These are phyloP conservation scores for Erebia ligea DNA, from an alignment of 2,888 invertebrate genomes.

Conservation along the genomic window DNA sequence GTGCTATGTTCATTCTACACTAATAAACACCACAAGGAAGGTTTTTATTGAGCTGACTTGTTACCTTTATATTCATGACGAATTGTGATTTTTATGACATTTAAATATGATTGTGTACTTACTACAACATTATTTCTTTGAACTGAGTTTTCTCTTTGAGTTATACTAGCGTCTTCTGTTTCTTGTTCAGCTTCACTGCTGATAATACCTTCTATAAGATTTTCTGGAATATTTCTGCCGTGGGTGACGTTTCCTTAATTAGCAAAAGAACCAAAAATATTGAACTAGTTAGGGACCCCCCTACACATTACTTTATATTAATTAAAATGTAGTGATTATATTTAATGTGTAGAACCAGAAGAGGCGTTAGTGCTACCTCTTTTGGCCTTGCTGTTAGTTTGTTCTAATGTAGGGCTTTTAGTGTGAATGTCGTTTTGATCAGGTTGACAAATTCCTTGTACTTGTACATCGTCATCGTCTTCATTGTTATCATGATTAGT, in stretches of 20 bases:
- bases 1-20: constrained; percentile 77
- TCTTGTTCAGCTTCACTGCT: constrained; percentile 76
- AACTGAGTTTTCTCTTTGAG: constrained; percentile 65
- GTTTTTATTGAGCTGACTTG: constrained; percentile 66
- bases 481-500: constrained; percentile 67
- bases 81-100: constrained; percentile 59
- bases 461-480: constrained; percentile 82
- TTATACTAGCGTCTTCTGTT: constrained; percentile 77
- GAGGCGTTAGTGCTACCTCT: constrained; percentile 68
- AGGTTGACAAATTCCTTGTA: constrained; percentile 73
- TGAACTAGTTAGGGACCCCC: constrained; percentile 80
- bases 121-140: constrained; percentile 73
- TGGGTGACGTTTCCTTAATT: constrained; percentile 78
- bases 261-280: constrained; percentile 81
- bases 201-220: constrained; percentile 77
- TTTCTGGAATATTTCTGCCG: constrained; percentile 75
- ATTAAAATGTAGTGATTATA: constrained; percentile 55
- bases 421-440: constrained; percentile 71
- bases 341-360: constrained; percentile 75
- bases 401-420: constrained; percentile 65
- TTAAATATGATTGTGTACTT: constrained; percentile 63
- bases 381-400: constrained; percentile 62
- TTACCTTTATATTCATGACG: constrained; percentile 64
- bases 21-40: constrained; percentile 76
- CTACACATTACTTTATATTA: constrained; percentile 57